Percentiles rank a stretch among this genome's conserved stretches.
Evolutionary conservation across 2,113 vertebrate species (phyloP).

Genomic region (Hymenochirus boettgeri): DNA sequence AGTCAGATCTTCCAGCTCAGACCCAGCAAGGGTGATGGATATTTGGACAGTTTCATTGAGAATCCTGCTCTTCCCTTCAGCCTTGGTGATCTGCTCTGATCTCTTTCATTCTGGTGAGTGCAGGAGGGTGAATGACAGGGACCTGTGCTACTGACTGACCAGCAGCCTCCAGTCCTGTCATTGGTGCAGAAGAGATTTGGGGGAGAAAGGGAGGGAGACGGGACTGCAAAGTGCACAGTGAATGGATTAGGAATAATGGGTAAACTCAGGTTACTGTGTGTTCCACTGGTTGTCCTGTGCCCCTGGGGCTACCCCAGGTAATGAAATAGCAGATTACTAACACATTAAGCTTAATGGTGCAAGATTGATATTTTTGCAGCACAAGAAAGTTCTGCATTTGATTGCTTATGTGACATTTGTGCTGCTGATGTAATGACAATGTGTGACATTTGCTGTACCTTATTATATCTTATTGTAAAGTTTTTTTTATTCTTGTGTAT

Average conservation of each 20-base stretch:
- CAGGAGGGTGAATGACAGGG: conserved; percentile 21
- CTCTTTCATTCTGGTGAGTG: conserved; percentile 66
- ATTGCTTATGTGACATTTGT: too few species aligned
- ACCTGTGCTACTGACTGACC: conserved; percentile 34
- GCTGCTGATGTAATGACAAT: too few species aligned
- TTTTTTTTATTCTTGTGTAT: too few species aligned
- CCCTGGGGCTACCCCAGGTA: conserved; percentile 4
- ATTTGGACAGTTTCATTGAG: conserved; percentile 52
- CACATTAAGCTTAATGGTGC: too few species aligned
- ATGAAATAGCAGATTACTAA: too few species aligned
- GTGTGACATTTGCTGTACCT: too few species aligned
- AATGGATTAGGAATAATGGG: conserved; percentile 9
- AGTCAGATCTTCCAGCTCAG: neutral
- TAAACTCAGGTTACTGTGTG: conserved; percentile 8
- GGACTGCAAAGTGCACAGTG: conserved; percentile 13
- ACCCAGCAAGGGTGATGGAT: conserved; percentile 55
- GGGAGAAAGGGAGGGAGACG: conserved; percentile 19
- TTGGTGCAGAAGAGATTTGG: conserved; percentile 32
- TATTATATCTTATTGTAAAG: too few species aligned
- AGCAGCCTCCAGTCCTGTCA: conserved; percentile 32
- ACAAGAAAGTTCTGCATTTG: too few species aligned
- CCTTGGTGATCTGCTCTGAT: conserved; percentile 54
- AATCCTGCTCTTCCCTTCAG: conserved; percentile 58
- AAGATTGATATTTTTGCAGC: too few species aligned
- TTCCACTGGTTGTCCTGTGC: neutral